A percentile compares a stretch with the other conserved stretches of the same genome.
Conservation (phyloP, 2,113 vertebrate genomes). For the Gallinago undulata region DNA sequence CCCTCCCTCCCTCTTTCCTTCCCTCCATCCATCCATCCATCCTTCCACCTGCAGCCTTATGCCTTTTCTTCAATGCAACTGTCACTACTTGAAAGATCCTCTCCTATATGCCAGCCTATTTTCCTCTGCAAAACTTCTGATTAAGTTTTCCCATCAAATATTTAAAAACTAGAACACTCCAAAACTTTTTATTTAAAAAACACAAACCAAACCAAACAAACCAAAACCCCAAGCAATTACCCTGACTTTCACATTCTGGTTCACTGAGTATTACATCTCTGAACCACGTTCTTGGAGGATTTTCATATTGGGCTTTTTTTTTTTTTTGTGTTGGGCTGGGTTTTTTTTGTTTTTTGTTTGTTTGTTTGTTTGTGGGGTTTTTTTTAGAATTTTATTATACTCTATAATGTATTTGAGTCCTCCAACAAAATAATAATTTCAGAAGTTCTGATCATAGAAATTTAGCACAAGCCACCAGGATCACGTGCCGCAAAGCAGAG, state of each 20-base stretch:
- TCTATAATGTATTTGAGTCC: background rate
- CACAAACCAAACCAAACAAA: background rate
- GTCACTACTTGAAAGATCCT: background rate
- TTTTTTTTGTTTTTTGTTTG: too few species aligned
- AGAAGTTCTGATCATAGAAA: background rate
- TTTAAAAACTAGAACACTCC: background rate
- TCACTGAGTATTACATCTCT: background rate
- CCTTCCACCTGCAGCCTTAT: background rate
- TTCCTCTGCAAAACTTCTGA: background rate
- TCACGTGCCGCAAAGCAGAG: background rate
- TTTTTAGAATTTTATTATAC: background rate
- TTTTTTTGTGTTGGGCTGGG: background rate
- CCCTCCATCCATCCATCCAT: too few species aligned
- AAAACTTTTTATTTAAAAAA: background rate
- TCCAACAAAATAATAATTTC: background rate
- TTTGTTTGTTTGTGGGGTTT: too few species aligned
- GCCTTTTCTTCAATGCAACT: background rate
- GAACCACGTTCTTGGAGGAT: fast-evolving
- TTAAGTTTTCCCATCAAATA: background rate
- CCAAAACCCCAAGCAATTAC: background rate
- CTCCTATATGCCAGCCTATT: background rate
- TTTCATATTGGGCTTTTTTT: background rate
- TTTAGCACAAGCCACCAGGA: background rate
- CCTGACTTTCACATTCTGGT: background rate
- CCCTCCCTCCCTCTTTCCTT: too few species aligned